Conservation (phyloP, 2,888 invertebrate genomes). For the Melinaea menophilus region DNA sequence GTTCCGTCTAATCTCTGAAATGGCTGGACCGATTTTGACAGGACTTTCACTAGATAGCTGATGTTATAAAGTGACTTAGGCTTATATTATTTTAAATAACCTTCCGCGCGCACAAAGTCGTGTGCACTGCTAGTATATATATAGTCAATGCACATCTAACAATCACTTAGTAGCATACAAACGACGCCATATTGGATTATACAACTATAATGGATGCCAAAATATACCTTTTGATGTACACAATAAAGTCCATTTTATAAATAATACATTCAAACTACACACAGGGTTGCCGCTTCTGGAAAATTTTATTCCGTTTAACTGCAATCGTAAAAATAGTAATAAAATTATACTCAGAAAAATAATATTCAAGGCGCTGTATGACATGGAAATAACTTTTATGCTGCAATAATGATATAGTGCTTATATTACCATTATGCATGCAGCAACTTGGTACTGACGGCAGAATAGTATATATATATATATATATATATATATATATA, state of each 20-base stretch:
- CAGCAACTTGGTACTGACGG: too few relatives aligned
- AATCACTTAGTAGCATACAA: neutral
- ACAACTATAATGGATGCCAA: neutral
- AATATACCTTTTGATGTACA: neutral
- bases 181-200: neutral
- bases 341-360: slow-evolving; percentile 44
- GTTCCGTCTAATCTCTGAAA: too few relatives aligned
- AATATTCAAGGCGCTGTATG: slow-evolving; percentile 39
- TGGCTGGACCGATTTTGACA: too few relatives aligned
- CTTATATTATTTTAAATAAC: too few relatives aligned
- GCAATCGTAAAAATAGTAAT: slow-evolving; percentile 51
- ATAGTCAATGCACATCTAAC: neutral
- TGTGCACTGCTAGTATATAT: neutral
- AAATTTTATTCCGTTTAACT: slow-evolving; percentile 49
- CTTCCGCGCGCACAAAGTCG: too few relatives aligned
- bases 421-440: too few relatives aligned
- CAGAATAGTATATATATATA: too few relatives aligned
- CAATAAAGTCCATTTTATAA: slow-evolving; percentile 7
- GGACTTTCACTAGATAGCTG: too few relatives aligned
- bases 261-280: neutral
- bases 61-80: too few relatives aligned
- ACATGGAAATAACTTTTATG: slow-evolving; percentile 16
- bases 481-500: too few relatives aligned
- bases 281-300: slow-evolving; percentile 21
- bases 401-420: too few relatives aligned